phyloP scores from a whole-genome alignment of 2,113 vertebrate species.

The Neolamprologus sp. region DNA sequence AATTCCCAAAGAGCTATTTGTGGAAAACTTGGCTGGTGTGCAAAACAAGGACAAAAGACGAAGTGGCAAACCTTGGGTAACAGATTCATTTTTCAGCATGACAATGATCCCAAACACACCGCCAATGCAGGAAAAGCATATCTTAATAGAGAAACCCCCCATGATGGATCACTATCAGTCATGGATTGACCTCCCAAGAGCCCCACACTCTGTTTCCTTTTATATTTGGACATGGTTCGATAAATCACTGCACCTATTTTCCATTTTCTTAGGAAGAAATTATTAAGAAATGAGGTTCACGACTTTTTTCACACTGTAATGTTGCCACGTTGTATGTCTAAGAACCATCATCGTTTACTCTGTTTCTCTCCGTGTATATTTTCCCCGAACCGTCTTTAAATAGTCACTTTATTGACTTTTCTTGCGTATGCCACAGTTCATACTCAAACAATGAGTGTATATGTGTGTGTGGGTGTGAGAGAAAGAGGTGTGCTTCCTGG shows the following conservation, averaged over 20 bases:
- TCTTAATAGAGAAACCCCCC: fast-evolving
- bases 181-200: not conserved
- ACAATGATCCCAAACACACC: not conserved
- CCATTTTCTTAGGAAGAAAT: not conserved
- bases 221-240: not conserved
- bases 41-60: fast-evolving
- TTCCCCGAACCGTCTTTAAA: not conserved
- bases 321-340: not conserved
- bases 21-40: not conserved
- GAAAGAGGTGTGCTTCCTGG: slow-evolving; percentile 46
- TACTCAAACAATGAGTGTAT: not conserved
- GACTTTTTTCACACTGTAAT: not conserved
- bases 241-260: not conserved
- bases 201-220: not conserved
- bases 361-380: not conserved
- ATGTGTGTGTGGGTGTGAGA: not conserved
- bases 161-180: not conserved
- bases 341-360: not conserved
- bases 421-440: not conserved
- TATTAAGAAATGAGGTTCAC: not conserved
- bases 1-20: not conserved
- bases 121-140: not conserved
- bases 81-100: not conserved
- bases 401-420: not conserved
- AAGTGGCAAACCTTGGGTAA: not conserved